Base-by-base conservation (phyloP, 2,888 invertebrate genomes). In the Megastigmus dorsalis region DNA sequence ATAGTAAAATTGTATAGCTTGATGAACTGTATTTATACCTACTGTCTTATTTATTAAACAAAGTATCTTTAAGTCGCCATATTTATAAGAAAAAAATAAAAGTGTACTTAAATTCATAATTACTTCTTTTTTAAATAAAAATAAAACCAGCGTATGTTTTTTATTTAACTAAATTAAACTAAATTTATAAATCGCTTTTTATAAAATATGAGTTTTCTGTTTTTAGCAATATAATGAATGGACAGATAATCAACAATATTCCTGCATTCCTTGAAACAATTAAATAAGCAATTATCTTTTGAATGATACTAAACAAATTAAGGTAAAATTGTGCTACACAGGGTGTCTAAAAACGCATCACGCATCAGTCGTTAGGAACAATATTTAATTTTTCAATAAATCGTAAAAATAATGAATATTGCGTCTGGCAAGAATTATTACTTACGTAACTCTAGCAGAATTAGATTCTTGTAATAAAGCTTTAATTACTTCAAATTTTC, bases 1-100 rank as follows among this genome's bases (percentile, higher is more conserved):
- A 36, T 33, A 48, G n/a, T n/a, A n/a, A n/a, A 13, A 48, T 41
- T 60, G 10, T 15, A 18, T 28, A 15, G 28, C 43, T 26, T 28
- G 9, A 26, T 41, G 18, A 18, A 50, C 6, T 13, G 23, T 43
- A 20, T 66, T 54, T 26, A 26, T 28, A 55, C 4, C 15, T 28
- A 55, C 4, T 43, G n/a, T n/a, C 20, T 43, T 66, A 66, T 54
- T 41, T 54, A 54, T 54, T 54, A 13, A 66, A 38, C 43, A 43
- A 55, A 41, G 2, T 41, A 18, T 41, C 5, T 9, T n/a, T 9
- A 28, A 28, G 26, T 26, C 20, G 3, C 15, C 23, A 55, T 66
- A 28, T 59, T 59, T 59, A 41, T 52, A 13, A 20, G 3, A 13
- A 43, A 28, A n/a, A n/a, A n/a, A n/a, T n/a, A n/a, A n/a, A n/a